A percentile compares a stretch with the other conserved stretches of the same genome.
Evolutionary conservation across 2,888 invertebrate genomes (phyloP).

Genomic region (Octodonta nipae): DNA sequence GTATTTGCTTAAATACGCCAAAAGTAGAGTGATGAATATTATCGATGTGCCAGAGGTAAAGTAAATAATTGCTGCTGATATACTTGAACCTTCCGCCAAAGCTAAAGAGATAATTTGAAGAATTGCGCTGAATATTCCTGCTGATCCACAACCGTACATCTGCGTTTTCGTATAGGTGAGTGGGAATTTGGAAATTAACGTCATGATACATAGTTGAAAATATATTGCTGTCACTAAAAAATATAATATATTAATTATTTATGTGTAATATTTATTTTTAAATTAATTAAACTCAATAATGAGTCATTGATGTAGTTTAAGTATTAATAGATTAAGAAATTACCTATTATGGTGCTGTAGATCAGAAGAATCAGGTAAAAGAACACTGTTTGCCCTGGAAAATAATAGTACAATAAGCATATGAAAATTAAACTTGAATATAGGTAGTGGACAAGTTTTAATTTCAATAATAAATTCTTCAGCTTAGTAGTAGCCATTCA

Average conservation of each 20-base stretch:
- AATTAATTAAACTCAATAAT: too few relatives aligned
- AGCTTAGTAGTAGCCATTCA: too few relatives aligned
- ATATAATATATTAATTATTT: too few relatives aligned
- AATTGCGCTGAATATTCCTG: constrained; percentile 9
- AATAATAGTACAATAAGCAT: background rate
- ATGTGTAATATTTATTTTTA: too few relatives aligned
- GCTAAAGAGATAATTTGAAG: constrained; percentile 13
- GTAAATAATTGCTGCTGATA: constrained; percentile 14
- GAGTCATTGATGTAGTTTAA: too few relatives aligned
- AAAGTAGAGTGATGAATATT: background rate
- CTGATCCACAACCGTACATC: constrained; percentile 10
- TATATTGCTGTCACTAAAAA: too few relatives aligned
- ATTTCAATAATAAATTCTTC: too few relatives aligned
- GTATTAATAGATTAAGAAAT: constrained; percentile 4
- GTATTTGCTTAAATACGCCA: background rate
- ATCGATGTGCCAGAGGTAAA: constrained; percentile 11
- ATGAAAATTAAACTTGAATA: too few relatives aligned
- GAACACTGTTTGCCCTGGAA: constrained; percentile 15
- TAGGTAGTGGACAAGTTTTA: too few relatives aligned
- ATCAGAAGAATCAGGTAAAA: constrained; percentile 11
- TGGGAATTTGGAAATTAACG: constrained; percentile 11
- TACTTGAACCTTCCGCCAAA: constrained; percentile 10
- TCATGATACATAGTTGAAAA: too few relatives aligned
- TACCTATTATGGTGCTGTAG: constrained; percentile 10
- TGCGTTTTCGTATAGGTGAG: constrained; percentile 9